Evolutionary conservation across 1,140 invertebrate genomes (phyloP).

Genomic region (Akabosia matsudoensis): DNA sequence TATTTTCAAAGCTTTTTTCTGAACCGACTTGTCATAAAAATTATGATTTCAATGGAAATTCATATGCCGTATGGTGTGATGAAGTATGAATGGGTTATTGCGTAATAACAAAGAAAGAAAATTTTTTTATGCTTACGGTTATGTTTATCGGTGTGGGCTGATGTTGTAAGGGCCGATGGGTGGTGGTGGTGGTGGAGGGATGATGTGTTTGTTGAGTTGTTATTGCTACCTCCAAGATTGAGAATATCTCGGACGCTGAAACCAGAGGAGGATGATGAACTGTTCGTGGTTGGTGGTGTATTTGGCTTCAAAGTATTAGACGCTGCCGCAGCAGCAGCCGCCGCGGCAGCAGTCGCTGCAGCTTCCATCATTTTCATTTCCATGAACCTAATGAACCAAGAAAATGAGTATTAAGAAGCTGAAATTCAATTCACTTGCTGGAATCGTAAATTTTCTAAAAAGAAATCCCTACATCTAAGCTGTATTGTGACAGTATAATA

Average conservation of each 20-base stretch:
- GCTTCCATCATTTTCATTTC: slow-evolving; percentile 14
- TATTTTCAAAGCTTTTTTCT: background rate
- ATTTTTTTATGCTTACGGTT: slow-evolving; percentile 4
- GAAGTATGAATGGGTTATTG: background rate
- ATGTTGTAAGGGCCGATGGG: background rate
- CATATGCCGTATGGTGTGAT: background rate
- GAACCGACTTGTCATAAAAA: background rate
- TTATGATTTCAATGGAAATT: background rate
- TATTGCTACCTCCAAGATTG: background rate
- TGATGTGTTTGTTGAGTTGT: background rate
- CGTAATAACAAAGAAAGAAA: background rate
- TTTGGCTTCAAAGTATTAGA: background rate
- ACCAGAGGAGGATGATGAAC: background rate
- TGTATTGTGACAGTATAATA: too few relatives aligned
- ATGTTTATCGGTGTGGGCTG: background rate
- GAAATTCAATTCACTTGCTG: background rate
- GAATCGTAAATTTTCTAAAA: background rate
- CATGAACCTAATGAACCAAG: background rate
- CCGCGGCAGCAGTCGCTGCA: background rate
- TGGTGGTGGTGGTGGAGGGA: background rate
- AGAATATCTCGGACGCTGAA: slow-evolving; percentile 4
- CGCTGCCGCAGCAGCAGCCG: background rate
- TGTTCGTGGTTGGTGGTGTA: background rate
- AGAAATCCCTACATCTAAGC: too few relatives aligned
- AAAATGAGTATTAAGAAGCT: background rate